Evolutionary conservation across 1,140 invertebrate genomes (phyloP), one percentile per base, ranked within the genome.

Genomic region (Heterodera carotae): DNA sequence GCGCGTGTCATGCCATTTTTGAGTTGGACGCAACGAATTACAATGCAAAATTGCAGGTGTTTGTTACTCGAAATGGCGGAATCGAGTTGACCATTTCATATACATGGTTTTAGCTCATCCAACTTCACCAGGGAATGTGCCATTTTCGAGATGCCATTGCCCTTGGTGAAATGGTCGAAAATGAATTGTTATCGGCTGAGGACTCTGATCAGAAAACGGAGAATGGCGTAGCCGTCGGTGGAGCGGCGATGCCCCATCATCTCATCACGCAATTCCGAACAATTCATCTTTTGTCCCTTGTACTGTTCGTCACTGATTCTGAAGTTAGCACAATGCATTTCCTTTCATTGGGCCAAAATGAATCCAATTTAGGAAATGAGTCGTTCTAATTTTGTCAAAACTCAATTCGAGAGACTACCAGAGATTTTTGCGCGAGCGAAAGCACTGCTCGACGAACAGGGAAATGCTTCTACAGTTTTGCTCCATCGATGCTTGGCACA

Each of bases 101-200:
- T n/a, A n/a, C n/a, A n/a, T n/a, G n/a, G n/a, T 83, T 83, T 69
- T 53, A 80, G 80, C 68, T 81, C 7, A 81, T 81, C 62, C 76
- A 81, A 66, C 22, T 81, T 18, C 78, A 84, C 43, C 80, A 81
- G 33, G 31, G 29, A 27, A 81, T 81, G 83, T 67, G 80, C 27
- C 76, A 84, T 33, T 84, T 82, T 29, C 77, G 77, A n/a, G 59
- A 81, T 27, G 82, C 80, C 29, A 48, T 83, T 36, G 82, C 48
- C 12, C n/a, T 62, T 34, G 80, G 82, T 1, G 48, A 66, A 34
- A 18, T 4, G 29, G 7, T 66, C 12, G 62, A 66, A 29, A 4
- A n/a, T 34, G 62, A 31, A 25, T 33, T 83, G 75, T 66, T 6
- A 43, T 43, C n/a, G n/a, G n/a, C n/a, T n/a, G n/a, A n/a, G n/a